Evolutionary conservation across 1,140 invertebrate genomes (phyloP), one percentile per base, ranked within the genome.

Genomic region (Brachionus sp.): DNA sequence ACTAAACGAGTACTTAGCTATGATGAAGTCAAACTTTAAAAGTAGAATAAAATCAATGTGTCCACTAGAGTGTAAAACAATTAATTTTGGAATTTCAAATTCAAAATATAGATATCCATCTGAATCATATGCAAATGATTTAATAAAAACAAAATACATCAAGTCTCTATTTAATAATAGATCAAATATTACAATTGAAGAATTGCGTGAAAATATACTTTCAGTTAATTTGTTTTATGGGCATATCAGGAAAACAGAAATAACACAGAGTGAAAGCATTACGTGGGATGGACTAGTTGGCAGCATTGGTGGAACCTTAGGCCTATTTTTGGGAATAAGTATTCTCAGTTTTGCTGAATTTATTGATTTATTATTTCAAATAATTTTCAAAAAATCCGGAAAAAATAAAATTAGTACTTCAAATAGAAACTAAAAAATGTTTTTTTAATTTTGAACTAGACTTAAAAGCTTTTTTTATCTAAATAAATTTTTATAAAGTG

Each of bases 281-380:
- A 42, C 5, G 12, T 66, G 29, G 37, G 33, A 57, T 37, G 33
- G n/a, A 19, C 23, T 80, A 25, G n/a, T 80, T n/a, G 53, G 46
- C 0, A 62, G 3, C 35, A 50, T 80, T n/a, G 77, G 77, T 29
- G 77, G 77, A 2, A 80, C 50, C 13, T 42, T 80, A 19, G 77
- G 77, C 29, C 50, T 80, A 25, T 80, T 80, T 66, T 62, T 80
- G 23, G 77, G 77, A 37, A 62, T 80, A n/a, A 62, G 50, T 42
- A 10, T 57, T 35, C 16, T 80, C 2, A 80, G 77, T 35, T 62
- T 80, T 62, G 23, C 35, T 33, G 50, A 80, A 62, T 57, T 80
- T 80, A 25, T 80, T 19, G 77, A 80, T 42, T 62, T 80, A 73
- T 42, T 39, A n/a, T 73, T 73, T 57, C 50, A 68, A 35, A 13